Conservation (phyloP, 2,797 vertebrate genomes). For the Rhinophrynus dorsalis region DNA sequence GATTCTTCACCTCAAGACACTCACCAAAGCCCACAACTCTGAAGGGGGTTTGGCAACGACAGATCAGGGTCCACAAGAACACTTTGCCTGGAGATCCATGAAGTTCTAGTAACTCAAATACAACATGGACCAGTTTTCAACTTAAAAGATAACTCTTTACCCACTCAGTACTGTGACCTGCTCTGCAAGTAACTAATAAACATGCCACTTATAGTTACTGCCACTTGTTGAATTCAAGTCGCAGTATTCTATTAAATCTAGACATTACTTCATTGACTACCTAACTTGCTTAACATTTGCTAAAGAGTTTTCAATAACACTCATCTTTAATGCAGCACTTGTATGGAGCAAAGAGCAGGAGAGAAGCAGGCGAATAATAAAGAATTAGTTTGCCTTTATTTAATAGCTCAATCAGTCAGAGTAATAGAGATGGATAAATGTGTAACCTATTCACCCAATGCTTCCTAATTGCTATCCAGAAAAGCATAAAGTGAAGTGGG, state of each 20-base stretch:
- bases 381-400: conserved; percentile 71
- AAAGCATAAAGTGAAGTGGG: conserved; percentile 53
- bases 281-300: conserved; percentile 72
- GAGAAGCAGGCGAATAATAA: conserved; percentile 66
- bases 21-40: no score
- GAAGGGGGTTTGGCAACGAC: no score
- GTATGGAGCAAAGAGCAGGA: conserved; percentile 66
- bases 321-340: conserved; percentile 69
- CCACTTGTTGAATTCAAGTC: background rate
- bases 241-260: conserved; percentile 21
- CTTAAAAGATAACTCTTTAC: no score
- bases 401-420: conserved; percentile 71
- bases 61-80: no score
- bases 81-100: no score
- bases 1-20: no score
- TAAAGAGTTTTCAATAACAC: conserved; percentile 71
- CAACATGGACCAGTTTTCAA: no score
- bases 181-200: background rate
- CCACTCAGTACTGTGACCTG: background rate
- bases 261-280: conserved; percentile 52
- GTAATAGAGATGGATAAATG: conserved; percentile 67
- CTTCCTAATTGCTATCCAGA: conserved; percentile 64
- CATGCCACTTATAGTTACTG: background rate
- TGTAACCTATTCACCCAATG: conserved; percentile 61
- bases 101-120: no score